phyloP scores from a whole-genome alignment of 2,113 vertebrate species.

The Campylomormyrus tamandua region DNA sequence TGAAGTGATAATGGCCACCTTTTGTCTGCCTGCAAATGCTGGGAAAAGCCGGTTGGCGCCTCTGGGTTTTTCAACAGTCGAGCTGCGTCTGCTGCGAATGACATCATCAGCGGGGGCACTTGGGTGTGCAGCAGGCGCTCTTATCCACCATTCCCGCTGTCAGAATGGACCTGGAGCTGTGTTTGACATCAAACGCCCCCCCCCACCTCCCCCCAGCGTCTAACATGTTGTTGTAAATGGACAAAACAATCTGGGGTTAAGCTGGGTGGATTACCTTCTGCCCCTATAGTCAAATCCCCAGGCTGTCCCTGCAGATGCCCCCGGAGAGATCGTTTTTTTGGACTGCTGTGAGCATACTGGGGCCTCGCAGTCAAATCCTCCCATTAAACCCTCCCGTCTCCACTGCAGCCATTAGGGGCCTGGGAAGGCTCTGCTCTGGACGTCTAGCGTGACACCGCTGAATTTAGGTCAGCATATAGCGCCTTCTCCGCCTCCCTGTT shows the following conservation, averaged over 20 bases:
- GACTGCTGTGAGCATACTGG: constrained; percentile 1
- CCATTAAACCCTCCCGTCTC: background rate
- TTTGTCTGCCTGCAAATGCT: background rate
- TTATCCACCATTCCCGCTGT: background rate
- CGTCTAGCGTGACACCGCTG: background rate
- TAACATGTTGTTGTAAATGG: background rate
- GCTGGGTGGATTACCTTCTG: constrained; percentile 36
- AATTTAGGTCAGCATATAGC: background rate
- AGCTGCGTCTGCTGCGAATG: background rate
- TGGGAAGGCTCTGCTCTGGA: background rate
- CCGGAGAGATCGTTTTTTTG: background rate
- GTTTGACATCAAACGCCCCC: background rate
- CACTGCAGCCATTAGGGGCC: constrained; percentile 8
- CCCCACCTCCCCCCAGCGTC: background rate
- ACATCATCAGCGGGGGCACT: background rate
- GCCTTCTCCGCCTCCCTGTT: background rate
- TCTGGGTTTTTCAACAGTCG: background rate
- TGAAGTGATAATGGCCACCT: constrained; percentile 8
- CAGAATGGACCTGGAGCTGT: background rate
- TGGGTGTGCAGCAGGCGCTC: background rate
- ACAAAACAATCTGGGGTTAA: constrained; percentile 37
- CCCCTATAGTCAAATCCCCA: constrained; percentile 32
- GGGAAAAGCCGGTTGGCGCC: background rate
- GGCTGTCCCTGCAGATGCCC: background rate
- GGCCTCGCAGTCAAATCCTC: constrained; percentile 13